Evolutionary conservation across 2,113 vertebrate species (phyloP).

Genomic region (Phalacrocorax brasilianus): DNA sequence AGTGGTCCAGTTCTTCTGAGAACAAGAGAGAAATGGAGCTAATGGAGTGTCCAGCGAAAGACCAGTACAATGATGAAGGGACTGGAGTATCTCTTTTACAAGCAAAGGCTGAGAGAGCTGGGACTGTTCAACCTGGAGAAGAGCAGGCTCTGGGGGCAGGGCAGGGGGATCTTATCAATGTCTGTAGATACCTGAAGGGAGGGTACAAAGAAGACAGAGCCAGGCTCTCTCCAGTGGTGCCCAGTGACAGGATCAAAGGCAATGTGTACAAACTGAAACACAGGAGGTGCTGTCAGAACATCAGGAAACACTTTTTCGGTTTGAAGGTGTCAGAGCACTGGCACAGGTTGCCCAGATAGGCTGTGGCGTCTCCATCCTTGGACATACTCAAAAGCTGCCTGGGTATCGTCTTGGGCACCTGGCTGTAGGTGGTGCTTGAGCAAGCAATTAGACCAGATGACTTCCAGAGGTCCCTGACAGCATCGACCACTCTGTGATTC

Average conservation of each 20-base stretch:
- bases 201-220: not conserved
- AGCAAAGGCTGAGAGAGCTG: not conserved
- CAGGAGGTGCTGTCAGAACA: rapidly evolving
- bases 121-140: not conserved
- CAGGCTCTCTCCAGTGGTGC: not conserved
- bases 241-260: not conserved
- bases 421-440: not conserved
- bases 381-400: not conserved
- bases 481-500: not conserved
- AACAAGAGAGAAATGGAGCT: not conserved
- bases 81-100: not conserved
- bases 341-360: not conserved
- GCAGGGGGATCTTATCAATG: not conserved
- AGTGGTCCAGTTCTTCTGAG: not conserved
- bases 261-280: not conserved
- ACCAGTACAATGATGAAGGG: not conserved
- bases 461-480: not conserved
- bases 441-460: not conserved
- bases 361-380: not conserved
- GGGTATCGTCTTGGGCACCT: not conserved
- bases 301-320: not conserved
- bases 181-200: not conserved
- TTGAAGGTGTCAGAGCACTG: not conserved
- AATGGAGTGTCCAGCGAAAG: not conserved
- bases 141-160: not conserved